Conservation (phyloP, 2,797 vertebrate species). For the Chloroceryle inda region DNA sequence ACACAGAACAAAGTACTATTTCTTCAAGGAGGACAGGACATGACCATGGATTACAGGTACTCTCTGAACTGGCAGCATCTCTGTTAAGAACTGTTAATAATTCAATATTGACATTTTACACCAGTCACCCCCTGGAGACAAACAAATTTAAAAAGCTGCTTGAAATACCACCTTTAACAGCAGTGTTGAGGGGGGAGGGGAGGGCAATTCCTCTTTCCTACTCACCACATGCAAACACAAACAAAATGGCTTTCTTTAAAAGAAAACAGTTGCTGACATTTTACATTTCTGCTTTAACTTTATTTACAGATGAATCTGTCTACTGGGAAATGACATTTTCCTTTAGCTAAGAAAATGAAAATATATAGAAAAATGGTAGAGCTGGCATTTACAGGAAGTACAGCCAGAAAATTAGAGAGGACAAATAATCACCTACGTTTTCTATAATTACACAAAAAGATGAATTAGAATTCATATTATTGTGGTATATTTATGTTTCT, state of each 20-base stretch:
- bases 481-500: constrained; percentile 22
- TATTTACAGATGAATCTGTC: constrained; percentile 48
- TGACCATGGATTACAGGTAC: neutral
- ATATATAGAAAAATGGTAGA: constrained; percentile 8
- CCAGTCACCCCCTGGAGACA: neutral
- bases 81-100: constrained; percentile 54
- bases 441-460: constrained; percentile 50
- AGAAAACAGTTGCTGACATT: constrained; percentile 66
- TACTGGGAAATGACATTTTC: constrained; percentile 47
- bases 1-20: neutral
- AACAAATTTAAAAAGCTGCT: constrained; percentile 59
- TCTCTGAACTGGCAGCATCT: neutral
- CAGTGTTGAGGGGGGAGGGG: neutral
- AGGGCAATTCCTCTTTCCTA: neutral
- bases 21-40: neutral
- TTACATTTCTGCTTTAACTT: constrained; percentile 48
- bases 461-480: constrained; percentile 35
- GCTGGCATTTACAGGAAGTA: constrained; percentile 19
- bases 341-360: constrained; percentile 43
- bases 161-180: constrained; percentile 36
- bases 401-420: constrained; percentile 37
- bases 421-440: constrained; percentile 60
- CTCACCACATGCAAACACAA: neutral
- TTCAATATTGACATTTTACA: constrained; percentile 28
- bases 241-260: constrained; percentile 14